Evolutionary conservation across 2,113 vertebrate species (phyloP), one percentile per base, ranked within the genome.

Genomic region (Microtus montanus): DNA sequence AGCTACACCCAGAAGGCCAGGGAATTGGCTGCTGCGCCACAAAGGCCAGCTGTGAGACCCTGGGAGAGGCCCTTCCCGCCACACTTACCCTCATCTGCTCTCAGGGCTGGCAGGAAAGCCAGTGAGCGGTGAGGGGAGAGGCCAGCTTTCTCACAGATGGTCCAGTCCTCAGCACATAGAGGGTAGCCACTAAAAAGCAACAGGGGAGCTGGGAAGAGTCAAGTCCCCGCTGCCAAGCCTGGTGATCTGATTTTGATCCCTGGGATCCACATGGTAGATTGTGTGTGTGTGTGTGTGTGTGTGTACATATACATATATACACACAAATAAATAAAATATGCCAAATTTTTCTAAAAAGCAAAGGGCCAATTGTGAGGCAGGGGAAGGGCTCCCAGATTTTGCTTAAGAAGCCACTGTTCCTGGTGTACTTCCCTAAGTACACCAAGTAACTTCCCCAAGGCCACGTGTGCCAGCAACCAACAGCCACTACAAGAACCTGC

Each of bases 381-480:
- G 38, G 2, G 30, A 86, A 38, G 44, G 58, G 24, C 2, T 95
- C 79, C 88, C 58, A 74, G 63, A 49, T 95, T 38, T 47, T 14
- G 61, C 78, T 52, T 26, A 52, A 2, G 24, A 87, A 89, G 38
- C 70, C 64, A 26, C 17, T 38, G 14, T 83, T 30, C 80, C 80
- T 63, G 24, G n/a, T 83, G 26, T 63, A 28, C n/a, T 41, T 83
- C 58, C 58, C 80, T 24, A 41, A 30, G 58, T 9, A 41, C n/a
- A 41, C 87, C 77, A 84, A 95, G 68, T 79, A 41, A 87, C 41
- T 91, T 79, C 64, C 70, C 95, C 68, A 61, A 79, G 87, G 83
- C 78, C 58, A 54, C 0, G 5, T 63, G 33, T 41, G 33, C 78
- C 49, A 54, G 86, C 78, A 71, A 92, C 52, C 63, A 35, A 71